Conservation (phyloP, 2,888 invertebrate species). For the Eugnorisma glareosa region DNA sequence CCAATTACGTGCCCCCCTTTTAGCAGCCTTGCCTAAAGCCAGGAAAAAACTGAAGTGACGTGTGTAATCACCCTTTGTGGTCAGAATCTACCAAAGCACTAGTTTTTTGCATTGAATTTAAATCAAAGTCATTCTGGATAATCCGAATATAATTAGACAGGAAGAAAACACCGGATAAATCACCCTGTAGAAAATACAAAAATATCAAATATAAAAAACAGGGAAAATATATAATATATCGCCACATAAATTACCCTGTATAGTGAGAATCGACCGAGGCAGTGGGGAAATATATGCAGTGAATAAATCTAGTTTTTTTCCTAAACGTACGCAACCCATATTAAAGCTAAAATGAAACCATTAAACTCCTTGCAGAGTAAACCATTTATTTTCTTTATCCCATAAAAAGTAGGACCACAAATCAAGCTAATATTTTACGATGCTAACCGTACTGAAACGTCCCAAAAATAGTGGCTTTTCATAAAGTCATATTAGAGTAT, state of each 20-base stretch:
- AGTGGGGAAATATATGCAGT: background rate
- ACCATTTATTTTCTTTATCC: constrained; percentile 61
- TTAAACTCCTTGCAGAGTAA: constrained; percentile 49
- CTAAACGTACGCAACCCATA: constrained; percentile 8
- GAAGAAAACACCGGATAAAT: background rate
- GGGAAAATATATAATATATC: background rate
- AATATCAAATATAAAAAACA: background rate
- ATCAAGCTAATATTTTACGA: constrained; percentile 57
- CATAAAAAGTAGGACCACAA: constrained; percentile 57
- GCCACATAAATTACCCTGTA: background rate
- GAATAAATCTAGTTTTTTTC: constrained; percentile 22
- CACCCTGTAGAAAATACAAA: background rate
- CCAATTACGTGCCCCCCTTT: constrained; percentile 30
- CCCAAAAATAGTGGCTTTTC: constrained; percentile 36
- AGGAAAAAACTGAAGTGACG: background rate
- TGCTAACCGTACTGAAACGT: constrained; percentile 35
- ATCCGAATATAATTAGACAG: background rate
- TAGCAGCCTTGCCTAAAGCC: background rate
- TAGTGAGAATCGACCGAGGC: background rate
- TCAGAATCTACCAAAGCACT: background rate
- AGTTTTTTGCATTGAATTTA: background rate
- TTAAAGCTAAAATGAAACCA: constrained; percentile 39
- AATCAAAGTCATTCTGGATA: background rate
- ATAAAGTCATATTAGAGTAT: constrained; percentile 50
- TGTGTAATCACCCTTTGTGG: background rate